Evolutionary conservation across 2,113 vertebrate genomes (phyloP).

Genomic region (Notothenia coriiceps): DNA sequence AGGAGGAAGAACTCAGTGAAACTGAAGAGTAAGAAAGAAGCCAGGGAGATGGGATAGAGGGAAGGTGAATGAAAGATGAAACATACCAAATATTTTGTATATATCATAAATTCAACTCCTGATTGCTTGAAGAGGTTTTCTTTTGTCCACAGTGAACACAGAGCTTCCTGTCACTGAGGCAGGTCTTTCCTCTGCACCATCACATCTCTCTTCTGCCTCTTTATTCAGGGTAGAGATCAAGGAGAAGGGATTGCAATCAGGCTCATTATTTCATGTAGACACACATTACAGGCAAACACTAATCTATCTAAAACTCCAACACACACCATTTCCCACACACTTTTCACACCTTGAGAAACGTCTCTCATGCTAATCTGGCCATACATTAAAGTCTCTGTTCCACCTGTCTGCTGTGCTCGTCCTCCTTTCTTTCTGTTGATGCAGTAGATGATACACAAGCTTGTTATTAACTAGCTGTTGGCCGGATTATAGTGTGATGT

Average conservation of each 20-base stretch:
- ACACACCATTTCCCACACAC: slow-evolving; percentile 1
- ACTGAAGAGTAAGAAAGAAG: slow-evolving; percentile 31
- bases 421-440: slow-evolving; percentile 5
- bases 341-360: background rate
- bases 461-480: background rate
- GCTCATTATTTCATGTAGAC: slow-evolving; percentile 17
- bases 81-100: background rate
- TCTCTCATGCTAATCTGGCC: slow-evolving; percentile 28
- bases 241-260: slow-evolving; percentile 47
- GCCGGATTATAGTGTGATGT: background rate
- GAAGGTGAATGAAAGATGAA: background rate
- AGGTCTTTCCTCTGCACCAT: slow-evolving; percentile 55
- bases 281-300: background rate
- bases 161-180: no score
- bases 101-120: background rate
- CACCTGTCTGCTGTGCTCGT: background rate
- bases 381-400: background rate
- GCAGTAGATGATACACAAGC: slow-evolving; percentile 3
- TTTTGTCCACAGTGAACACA: no score
- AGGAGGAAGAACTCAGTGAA: no score
- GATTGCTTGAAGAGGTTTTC: background rate
- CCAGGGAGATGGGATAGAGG: slow-evolving; percentile 21
- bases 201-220: slow-evolving; percentile 52
- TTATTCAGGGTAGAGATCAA: slow-evolving; percentile 62
- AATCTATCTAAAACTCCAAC: slow-evolving; percentile 1